Evolutionary conservation across 2,113 vertebrate species (phyloP).

Genomic region (Aldabrachelys gigantea): DNA sequence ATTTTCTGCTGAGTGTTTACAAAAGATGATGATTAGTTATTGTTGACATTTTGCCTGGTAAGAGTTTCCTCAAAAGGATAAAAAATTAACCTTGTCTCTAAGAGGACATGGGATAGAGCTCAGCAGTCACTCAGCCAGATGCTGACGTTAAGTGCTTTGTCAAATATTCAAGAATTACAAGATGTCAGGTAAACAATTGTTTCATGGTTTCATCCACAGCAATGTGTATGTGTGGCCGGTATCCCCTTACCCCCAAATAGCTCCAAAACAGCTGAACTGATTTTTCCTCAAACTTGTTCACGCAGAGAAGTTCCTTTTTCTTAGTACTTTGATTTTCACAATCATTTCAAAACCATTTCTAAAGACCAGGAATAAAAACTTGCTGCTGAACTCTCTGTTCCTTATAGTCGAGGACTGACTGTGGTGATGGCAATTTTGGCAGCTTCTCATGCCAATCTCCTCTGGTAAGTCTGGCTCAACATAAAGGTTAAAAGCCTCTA

Average conservation of each 20-base stretch:
- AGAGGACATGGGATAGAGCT: neutral
- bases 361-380: neutral
- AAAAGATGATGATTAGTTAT: conserved; percentile 9
- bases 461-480: neutral
- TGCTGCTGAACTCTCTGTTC: neutral
- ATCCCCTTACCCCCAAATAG: neutral
- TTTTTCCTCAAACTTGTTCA: neutral
- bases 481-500: neutral
- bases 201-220: neutral
- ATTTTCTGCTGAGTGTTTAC: neutral
- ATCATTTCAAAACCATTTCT: neutral
- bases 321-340: neutral
- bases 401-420: neutral
- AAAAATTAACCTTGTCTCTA: conserved; percentile 38
- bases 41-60: conserved; percentile 8
- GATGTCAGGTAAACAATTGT: conserved; percentile 11
- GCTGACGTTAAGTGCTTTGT: conserved; percentile 28
- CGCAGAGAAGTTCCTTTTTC: neutral
- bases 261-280: neutral
- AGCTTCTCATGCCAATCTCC: neutral
- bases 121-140: neutral
- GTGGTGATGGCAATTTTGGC: neutral
- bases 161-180: neutral
- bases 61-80: neutral
- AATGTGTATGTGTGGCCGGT: accelerated